phyloP scores from a whole-genome alignment of 53 echinoderm and acorn worm genomes.

The Holothuria scabra region DNA sequence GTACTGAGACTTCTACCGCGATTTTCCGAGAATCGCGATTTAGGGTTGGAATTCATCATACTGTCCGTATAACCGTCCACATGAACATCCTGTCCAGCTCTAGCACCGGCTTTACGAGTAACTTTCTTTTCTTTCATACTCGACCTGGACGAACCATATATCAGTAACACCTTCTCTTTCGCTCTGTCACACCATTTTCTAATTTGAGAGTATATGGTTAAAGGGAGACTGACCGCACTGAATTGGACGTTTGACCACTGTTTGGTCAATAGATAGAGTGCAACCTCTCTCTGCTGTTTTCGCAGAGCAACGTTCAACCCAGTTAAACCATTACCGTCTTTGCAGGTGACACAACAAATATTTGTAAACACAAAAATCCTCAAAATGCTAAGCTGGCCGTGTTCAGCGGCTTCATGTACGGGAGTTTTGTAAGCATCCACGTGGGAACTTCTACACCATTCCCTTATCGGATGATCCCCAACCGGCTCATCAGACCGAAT shows the following conservation, averaged over 20 bases:
- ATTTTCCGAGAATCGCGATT: conserved; percentile 32
- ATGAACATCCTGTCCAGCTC: conserved; percentile 80
- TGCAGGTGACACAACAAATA: conserved; percentile 87
- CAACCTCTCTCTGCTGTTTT: conserved; percentile 84
- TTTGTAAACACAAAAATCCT: conserved; percentile 89
- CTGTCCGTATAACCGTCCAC: conserved; percentile 87
- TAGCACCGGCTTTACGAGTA: conserved; percentile 69
- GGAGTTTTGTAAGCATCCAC: conserved; percentile 83
- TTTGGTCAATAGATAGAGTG: conserved; percentile 87
- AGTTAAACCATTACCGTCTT: conserved; percentile 90
- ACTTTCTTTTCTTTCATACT: conserved; percentile 65
- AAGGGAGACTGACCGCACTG: conserved; percentile 76
- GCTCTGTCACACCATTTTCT: conserved; percentile 90
- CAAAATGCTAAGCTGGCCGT: conserved; percentile 86
- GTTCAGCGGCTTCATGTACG: conserved; percentile 89
- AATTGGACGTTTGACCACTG: conserved; percentile 95
- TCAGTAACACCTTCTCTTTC: conserved; percentile 80
- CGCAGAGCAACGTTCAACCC: conserved; percentile 81
- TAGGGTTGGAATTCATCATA: conserved; percentile 76
- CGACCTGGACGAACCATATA: conserved; percentile 75
- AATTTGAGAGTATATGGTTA: conserved; percentile 76
- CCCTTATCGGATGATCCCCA: conserved; percentile 88
- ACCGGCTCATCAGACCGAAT: conserved; percentile 84
- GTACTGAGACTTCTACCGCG: conserved; percentile 38
- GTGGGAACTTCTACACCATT: conserved; percentile 86